Evolutionary conservation across 1,140 invertebrate species (phyloP), one percentile per base, ranked within the genome.

Genomic region (Xylocopa sonorina): DNA sequence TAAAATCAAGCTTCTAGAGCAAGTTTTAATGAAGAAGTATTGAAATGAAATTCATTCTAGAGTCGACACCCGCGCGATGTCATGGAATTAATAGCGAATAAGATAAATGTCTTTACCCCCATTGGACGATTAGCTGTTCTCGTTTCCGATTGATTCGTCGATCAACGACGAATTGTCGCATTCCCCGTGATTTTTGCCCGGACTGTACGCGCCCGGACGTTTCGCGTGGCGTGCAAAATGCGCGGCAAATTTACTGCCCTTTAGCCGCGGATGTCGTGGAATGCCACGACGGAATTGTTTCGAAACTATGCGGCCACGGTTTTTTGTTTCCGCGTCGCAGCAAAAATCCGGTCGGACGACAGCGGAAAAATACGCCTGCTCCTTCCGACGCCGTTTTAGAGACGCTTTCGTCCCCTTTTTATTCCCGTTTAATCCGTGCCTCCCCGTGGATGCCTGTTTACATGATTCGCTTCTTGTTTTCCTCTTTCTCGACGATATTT

Each of bases 241-340:
- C 69, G 55, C 64, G 60, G 38, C 32, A 82, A 85, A 86, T 85
- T 78, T 85, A 78, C 75, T 78, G 62, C 83, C 60, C 69, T 86
- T 83, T 86, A 83, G 24, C 58, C 68, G 38, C 53, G 73, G 32
- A 74, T 62, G 84, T 78, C 81, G 84, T 62, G 73, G 51, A 75
- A 87, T 87, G 83, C 81, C 84, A 53, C 68, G 78, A 76, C 73
- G 60, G 67, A 87, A 87, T 87, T 87, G 81, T 87, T 87, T 83
- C 77, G 73, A 50, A 87, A 87, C 85, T 87, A 87, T 87, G 84
- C 80, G 73, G 69, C 53, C 62, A 57, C 63, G 69, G n/a, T 43
- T 85, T 82, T 85, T 86, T 82, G 53, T 85, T 81, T 64, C 73
- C 72, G 29, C 62, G 62, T 2, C 24, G 55, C 46, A 32, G 51